Evolutionary conservation across 2,888 invertebrate species (phyloP), one percentile per base, ranked within the genome.

Genomic region (Drosophila macrothrix): DNA sequence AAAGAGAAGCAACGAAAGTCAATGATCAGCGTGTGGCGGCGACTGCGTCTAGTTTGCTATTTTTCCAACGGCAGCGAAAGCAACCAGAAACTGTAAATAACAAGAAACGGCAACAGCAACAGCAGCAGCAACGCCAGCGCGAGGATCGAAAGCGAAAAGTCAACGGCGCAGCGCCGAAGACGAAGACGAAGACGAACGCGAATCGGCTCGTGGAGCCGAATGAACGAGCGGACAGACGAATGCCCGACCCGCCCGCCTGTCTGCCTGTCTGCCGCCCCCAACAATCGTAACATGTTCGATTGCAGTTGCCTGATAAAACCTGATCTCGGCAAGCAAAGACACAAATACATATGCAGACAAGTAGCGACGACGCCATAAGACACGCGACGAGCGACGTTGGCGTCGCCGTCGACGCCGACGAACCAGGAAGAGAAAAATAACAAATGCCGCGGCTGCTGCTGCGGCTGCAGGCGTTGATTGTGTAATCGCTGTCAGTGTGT

Each of bases 371-470:
- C 72, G 68, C 80, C 88, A 88, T 70, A 75, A 76, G 67, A 74
- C 76, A 77, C 69, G 72, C 85, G 83, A 83, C 28, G 78, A 25
- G 46, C 25, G 16, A 16, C 74, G 84, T 67, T 33, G 10, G 25
- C 46, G 46, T 46, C 16, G 25, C 4, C 25, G 73, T 16, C 58
- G 69, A 65, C 73, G 74, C 46, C 90, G 83, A 73, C 90, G 91
- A 87, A 92, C 92, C 92, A 92, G 92, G 92, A 92, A 92, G 92
- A 90, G 91, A 92, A 92, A 86, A 88, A 76, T 83, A 84, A 90
- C 90, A 87, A 87, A 86, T 88, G 88, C 90, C 90, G 86, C 80
- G 83, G 70, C 72, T 58, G 67, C 69, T 65, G 73, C 74, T 71
- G 79, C 72, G 64, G 74, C 76, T 75, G 73, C 74, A 71, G 72